Base-by-base conservation (phyloP, 2,888 invertebrate genomes). In the Hemithea aestivaria region DNA sequence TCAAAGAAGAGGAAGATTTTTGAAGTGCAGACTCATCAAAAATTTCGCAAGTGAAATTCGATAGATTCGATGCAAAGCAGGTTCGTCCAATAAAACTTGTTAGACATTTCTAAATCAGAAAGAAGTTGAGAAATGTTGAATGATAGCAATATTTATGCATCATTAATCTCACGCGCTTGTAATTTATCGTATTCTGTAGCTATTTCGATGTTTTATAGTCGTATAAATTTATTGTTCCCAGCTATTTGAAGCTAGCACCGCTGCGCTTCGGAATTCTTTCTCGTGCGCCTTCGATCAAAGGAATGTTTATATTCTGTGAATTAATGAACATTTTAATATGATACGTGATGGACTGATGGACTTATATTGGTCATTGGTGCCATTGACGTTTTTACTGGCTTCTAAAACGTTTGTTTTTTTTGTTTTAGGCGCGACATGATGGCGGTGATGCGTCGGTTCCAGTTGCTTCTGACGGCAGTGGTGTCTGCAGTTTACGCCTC, bases 201-300 rank as follows among this genome's bases (percentile, higher is more conserved):
- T 27, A 20, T 48, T 48, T 40, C 25, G 46, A 52, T 48, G 37
- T 51, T 56, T 56, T 56, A 59, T 58, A 30, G 54, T 7, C 35
- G 10, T 28, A 44, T 54, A 40, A 53, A 56, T 56, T 56, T 58
- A 58, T 52, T 51, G 43, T 45, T 42, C 48, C 25, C 31, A 22
- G 37, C 37, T 33, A 32, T 51, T 55, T 57, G 47, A 51, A 50
- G 55, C 46, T 50, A 35, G 23, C 29, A 10, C 28, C 39, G 38
- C 31, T 37, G 27, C 16, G 16, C 16, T 35, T 30, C 27, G 26
- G 27, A 39, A 48, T 51, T 45, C 36, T 41, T 44, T 41, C 37
- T 37, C 35, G 33, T 12, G 20, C 38, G 36, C 45, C 20, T 45
- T 43, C 36, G 31, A 31, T 42, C 24, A 38, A 38, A 36, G 32